Evolutionary conservation across 2,113 vertebrate species (phyloP).

Genomic region (Choloepus hoffmanni): DNA sequence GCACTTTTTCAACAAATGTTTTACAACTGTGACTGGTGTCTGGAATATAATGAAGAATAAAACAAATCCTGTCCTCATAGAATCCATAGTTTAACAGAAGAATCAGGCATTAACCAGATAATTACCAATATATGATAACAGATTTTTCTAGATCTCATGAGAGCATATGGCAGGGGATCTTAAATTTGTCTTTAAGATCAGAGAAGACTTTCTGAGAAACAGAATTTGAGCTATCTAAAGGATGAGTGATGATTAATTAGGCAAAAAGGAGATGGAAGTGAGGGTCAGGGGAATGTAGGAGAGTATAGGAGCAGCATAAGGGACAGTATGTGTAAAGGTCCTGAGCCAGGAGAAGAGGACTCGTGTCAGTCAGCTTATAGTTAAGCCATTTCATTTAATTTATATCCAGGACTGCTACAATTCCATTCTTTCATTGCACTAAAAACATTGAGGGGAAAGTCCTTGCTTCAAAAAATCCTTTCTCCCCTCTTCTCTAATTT

Average conservation of each 20-base stretch:
- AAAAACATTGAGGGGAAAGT: background rate
- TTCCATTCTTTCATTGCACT: background rate
- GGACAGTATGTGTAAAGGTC: background rate
- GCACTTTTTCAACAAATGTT: conserved; percentile 57
- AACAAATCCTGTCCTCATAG: background rate
- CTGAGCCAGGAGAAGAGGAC: background rate
- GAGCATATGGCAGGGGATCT: background rate
- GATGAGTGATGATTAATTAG: background rate
- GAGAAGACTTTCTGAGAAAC: background rate
- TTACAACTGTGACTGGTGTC: background rate
- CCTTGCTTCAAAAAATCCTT: background rate
- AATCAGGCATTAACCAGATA: background rate
- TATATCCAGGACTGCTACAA: background rate
- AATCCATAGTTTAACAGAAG: conserved; percentile 40
- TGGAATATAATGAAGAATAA: background rate
- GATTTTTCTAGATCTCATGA: conserved; percentile 8
- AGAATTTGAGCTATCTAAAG: background rate
- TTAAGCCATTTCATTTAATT: background rate
- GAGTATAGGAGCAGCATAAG: background rate
- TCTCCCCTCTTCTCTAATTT: background rate
- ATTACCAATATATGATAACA: background rate
- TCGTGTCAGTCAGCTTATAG: background rate
- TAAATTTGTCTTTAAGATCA: background rate
- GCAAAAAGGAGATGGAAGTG: background rate
- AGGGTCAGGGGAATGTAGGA: background rate